Evolutionary conservation across 2,888 invertebrate genomes (phyloP).

Genomic region (Clitarchus hookeri): DNA sequence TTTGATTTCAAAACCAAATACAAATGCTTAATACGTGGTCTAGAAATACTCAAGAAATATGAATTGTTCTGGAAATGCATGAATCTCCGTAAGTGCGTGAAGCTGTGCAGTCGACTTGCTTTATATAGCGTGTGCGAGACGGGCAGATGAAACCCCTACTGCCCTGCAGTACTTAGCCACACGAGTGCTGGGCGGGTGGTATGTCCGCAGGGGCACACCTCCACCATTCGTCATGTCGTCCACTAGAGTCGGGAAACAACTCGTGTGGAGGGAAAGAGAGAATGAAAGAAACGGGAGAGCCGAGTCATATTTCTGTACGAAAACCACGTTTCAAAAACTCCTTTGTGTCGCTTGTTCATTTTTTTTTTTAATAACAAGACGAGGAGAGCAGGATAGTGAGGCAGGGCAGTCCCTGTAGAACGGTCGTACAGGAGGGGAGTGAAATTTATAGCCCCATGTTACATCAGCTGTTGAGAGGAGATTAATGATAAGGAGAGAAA

Average conservation of each 20-base stretch:
- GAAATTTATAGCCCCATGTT: slow-evolving; percentile 42
- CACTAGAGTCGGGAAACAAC: neutral
- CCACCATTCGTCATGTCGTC: neutral
- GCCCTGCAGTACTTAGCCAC: slow-evolving; percentile 11
- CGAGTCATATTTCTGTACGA: slow-evolving; percentile 33
- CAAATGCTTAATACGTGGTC: no score
- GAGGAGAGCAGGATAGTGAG: neutral
- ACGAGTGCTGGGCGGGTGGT: neutral
- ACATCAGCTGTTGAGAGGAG: slow-evolving; percentile 43
- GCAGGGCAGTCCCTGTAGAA: slow-evolving; percentile 20
- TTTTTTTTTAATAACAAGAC: slow-evolving; percentile 21
- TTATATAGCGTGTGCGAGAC: neutral
- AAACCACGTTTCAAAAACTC: slow-evolving; percentile 30
- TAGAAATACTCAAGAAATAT: no score
- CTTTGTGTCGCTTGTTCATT: slow-evolving; percentile 24
- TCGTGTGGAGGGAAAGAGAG: slow-evolving; percentile 25
- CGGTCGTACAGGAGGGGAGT: neutral
- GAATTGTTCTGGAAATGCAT: no score
- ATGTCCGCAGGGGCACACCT: neutral
- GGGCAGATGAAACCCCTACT: neutral
- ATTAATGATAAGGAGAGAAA: slow-evolving; percentile 42
- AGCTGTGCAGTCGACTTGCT: neutral
- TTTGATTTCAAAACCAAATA: no score
- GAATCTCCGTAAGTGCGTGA: no score
- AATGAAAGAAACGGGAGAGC: slow-evolving; percentile 28